Conservation (phyloP, 2,888 invertebrate species). For the Hybos culiciformis region DNA sequence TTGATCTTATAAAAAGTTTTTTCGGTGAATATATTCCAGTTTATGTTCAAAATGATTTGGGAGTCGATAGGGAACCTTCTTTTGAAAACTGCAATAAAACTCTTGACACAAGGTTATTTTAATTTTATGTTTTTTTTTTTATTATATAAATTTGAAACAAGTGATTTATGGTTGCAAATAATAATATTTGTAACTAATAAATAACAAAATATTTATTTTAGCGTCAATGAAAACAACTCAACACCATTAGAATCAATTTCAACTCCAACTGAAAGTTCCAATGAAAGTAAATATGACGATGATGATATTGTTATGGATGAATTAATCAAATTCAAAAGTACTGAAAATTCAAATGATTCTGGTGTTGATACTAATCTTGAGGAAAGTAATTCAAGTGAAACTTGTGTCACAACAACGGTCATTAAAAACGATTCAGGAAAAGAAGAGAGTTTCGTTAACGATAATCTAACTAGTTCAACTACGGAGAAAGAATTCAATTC, state of each 20-base stretch:
- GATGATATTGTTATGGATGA: conserved; percentile 11
- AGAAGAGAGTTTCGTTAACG: not conserved
- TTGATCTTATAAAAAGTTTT: conserved; percentile 8
- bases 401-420: too few species aligned
- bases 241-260: too few species aligned
- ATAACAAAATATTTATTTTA: too few species aligned
- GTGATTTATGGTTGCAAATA: too few species aligned
- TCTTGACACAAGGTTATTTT: too few species aligned
- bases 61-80: not conserved
- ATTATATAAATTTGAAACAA: too few species aligned
- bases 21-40: conserved; percentile 12
- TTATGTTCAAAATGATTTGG: conserved; percentile 9
- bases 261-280: too few species aligned
- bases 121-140: too few species aligned
- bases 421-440: too few species aligned
- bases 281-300: not conserved
- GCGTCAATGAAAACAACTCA: too few species aligned
- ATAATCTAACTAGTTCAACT: not conserved
- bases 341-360: not conserved
- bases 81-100: not conserved
- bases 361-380: not conserved
- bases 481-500: not conserved
- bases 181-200: too few species aligned
- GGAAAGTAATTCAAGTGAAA: too few species aligned
- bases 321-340: conserved; percentile 12